Evolutionary conservation across 2,113 vertebrate genomes (phyloP), one percentile per base, ranked within the genome.

Genomic region (Quiscalus mexicanus): DNA sequence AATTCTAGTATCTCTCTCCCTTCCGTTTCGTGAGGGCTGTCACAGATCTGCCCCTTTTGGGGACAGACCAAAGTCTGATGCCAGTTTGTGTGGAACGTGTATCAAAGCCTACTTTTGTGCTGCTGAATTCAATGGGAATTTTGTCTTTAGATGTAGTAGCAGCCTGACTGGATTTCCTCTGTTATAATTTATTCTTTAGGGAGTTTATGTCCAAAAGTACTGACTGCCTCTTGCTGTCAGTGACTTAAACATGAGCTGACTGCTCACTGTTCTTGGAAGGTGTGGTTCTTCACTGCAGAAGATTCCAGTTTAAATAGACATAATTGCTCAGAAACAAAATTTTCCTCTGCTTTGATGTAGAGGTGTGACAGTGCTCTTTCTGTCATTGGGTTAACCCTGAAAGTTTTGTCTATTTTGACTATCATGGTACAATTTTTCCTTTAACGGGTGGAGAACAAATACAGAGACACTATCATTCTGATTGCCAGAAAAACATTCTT

Each of bases 101-200:
- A 86, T 93, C 92, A 93, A 92, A 96, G 96, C 90, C 83, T 69
- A 81, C 88, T 95, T 95, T 90, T 94, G 93, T 96, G 88, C 81
- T 71, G 49, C 62, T 87, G 83, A 84, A 87, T 90, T 94, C 92
- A 97, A 96, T 94, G 92, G 86, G 86, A 95, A 93, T 96, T 96
- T 86, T 92, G 92, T 96, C 93, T 86, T 88, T 90, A 92, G 89
- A 86, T 70, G 64, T 77, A 77, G 87, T 39, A 71, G 63, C 93
- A 90, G 90, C 56, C 56, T 60, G 1, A 2, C 64, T 93, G 80
- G 69, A 76, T 95, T 95, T 64, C 73, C 93, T 77, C 85, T 87
- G 44, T 80, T 91, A 23, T 67, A 95, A 92, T 95, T 92, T 95
- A 86, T 90, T 93, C 95, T 84, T 93, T 73, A 81, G 90, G 73